Evolutionary conservation across 2,113 vertebrate genomes (phyloP).

Genomic region (Crotophaga sulcirostris): DNA sequence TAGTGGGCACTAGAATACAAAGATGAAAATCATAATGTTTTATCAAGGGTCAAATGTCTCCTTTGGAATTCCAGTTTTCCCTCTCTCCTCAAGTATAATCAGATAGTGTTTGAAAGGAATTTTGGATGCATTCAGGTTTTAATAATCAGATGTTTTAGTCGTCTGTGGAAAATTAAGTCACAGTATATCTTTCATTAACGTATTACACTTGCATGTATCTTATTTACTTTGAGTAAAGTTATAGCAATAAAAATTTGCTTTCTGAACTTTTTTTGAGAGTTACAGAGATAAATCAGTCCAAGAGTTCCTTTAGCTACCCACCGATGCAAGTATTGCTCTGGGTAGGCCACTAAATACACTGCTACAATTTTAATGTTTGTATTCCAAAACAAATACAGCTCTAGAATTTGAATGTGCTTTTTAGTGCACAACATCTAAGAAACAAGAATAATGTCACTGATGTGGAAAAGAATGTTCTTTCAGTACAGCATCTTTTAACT

Average conservation of each 20-base stretch:
- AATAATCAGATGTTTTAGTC: neutral
- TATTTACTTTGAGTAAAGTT: neutral
- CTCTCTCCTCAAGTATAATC: neutral
- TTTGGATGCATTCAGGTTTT: neutral
- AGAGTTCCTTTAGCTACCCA: neutral
- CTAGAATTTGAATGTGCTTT: neutral
- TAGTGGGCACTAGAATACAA: neutral
- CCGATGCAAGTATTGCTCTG: neutral
- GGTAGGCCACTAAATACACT: neutral
- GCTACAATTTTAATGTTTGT: neutral
- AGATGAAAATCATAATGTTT: neutral
- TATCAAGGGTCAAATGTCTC: neutral
- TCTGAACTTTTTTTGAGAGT: neutral
- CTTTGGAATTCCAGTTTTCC: neutral
- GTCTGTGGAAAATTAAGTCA: neutral
- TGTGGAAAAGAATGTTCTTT: constrained; percentile 30
- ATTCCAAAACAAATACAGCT: neutral
- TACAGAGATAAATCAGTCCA: neutral
- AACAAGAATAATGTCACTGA: neutral
- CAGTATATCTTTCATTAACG: neutral
- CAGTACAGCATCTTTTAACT: neutral
- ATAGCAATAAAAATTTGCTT: neutral
- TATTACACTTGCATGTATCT: neutral
- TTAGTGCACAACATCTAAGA: neutral
- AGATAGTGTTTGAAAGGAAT: neutral